Percentiles rank a stretch among this genome's conserved stretches.
Evolutionary conservation across 2,113 vertebrate genomes (phyloP).

Genomic region (Cromileptes altivelis): DNA sequence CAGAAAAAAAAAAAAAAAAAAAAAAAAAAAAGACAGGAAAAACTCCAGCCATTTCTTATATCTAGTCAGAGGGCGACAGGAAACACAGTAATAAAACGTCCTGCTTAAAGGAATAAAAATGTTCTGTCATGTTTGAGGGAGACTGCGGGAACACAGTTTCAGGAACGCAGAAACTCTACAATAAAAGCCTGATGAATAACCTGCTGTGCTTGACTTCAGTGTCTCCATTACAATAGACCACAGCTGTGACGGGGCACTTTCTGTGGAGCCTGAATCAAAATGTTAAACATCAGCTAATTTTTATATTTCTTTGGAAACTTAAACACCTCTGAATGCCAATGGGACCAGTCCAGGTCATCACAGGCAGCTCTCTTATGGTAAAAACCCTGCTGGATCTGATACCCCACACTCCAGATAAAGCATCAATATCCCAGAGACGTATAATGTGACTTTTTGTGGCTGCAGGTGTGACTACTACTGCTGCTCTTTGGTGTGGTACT

Average conservation of each 20-base stretch:
- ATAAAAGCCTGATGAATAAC: conserved; percentile 37
- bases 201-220: conserved; percentile 5
- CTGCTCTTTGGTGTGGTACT: conserved; percentile 34
- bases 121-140: conserved; percentile 52
- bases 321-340: neutral
- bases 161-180: conserved; percentile 25
- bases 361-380: neutral
- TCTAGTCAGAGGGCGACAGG: conserved; percentile 80
- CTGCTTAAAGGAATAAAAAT: conserved; percentile 67
- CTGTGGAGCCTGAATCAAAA: neutral
- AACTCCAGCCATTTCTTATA: conserved; percentile 74
- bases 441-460: conserved; percentile 21
- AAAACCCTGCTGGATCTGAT: neutral
- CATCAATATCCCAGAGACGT: conserved; percentile 9
- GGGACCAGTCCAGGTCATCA: neutral
- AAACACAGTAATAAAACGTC: conserved; percentile 79
- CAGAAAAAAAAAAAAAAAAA: neutral
- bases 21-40: conserved; percentile 16
- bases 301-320: neutral
- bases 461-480: conserved; percentile 41
- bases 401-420: fast-evolving
- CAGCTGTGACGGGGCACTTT: neutral
- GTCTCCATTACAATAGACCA: neutral
- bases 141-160: conserved; percentile 24
- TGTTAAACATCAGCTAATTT: neutral